Conservation (phyloP, 2,888 invertebrate genomes). For the Tipula unca region DNA sequence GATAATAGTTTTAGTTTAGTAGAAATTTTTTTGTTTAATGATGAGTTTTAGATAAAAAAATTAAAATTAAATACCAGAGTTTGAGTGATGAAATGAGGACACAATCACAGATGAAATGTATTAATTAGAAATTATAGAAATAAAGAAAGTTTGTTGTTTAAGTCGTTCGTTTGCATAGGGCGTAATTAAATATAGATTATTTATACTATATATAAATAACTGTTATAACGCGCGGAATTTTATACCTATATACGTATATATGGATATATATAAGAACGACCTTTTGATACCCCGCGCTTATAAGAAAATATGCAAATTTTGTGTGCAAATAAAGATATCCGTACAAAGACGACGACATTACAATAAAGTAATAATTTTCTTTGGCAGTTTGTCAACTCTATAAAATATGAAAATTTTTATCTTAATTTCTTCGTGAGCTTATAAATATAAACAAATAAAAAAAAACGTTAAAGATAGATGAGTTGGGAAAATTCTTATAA, state of each 20-base stretch:
- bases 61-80: background rate
- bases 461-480: background rate
- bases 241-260: too few species aligned
- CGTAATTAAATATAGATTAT: background rate
- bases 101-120: background rate
- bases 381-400: background rate
- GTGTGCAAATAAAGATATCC: background rate
- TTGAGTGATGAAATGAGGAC: constrained; percentile 14
- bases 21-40: background rate
- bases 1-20: constrained; percentile 14
- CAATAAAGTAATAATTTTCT: constrained; percentile 4
- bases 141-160: background rate
- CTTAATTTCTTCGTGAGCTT: constrained; percentile 8
- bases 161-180: background rate
- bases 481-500: background rate
- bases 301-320: background rate
- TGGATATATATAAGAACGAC: background rate
- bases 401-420: background rate
- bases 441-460: background rate
- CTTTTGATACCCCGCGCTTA: background rate
- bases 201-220: background rate
- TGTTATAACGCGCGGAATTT: background rate
- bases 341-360: background rate
- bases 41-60: constrained; percentile 8
- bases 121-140: background rate